phyloP scores from a whole-genome alignment of 2,888 invertebrate species.

The Eledona agricola region DNA sequence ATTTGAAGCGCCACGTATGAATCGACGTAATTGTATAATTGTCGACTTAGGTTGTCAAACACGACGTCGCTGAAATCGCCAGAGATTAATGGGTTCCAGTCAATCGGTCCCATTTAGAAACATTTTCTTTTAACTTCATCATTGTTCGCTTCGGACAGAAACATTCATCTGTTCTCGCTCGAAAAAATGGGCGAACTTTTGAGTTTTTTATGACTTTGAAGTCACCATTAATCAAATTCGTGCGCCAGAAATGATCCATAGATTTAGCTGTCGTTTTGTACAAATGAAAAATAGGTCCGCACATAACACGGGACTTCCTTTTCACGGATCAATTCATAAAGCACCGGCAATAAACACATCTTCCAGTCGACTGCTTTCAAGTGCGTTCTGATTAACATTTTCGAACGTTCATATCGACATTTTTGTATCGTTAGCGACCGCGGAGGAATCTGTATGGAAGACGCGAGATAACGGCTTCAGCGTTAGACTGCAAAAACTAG shows the following conservation, averaged over 20 bases:
- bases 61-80: neutral
- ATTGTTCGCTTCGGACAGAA: neutral
- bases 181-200: constrained; percentile 2
- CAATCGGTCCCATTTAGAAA: too few species aligned
- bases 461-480: constrained; percentile 32
- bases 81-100: constrained; percentile 1
- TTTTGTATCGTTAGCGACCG: constrained; percentile 34
- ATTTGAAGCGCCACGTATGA: constrained; percentile 6
- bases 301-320: too few species aligned
- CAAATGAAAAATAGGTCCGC: constrained; percentile 7
- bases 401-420: constrained; percentile 37
- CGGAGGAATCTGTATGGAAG: constrained; percentile 34
- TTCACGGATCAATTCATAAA: too few species aligned
- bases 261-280: constrained; percentile 4
- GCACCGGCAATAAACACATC: too few species aligned
- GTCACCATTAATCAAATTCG: constrained; percentile 13
- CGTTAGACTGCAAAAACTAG: constrained; percentile 32
- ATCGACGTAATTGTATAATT: constrained; percentile 4
- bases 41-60: neutral
- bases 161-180: constrained; percentile 2
- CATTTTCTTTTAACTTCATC: constrained; percentile 1
- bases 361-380: too few species aligned
- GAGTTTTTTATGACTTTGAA: constrained; percentile 10
- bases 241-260: constrained; percentile 4
- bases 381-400: too few species aligned